phyloP scores from a whole-genome alignment of 2,888 invertebrate genomes.

The Ennomos fuscantarius region DNA sequence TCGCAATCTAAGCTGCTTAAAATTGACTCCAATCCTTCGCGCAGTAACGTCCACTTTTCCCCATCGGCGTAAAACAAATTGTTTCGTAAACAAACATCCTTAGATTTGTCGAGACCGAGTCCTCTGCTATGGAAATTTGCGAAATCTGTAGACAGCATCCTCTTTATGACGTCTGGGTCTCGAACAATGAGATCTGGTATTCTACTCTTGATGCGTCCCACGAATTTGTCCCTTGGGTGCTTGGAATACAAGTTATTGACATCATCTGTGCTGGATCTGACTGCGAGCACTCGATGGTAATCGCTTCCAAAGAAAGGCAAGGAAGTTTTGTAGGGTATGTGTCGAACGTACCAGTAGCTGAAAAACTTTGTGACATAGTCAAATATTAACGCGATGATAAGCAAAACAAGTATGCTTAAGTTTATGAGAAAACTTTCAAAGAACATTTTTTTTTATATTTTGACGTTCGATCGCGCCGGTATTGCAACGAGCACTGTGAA shows the following conservation, averaged over 20 bases:
- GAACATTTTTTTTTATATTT: constrained; percentile 61
- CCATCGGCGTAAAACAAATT: constrained; percentile 81
- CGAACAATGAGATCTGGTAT: constrained; percentile 78
- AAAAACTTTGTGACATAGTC: constrained; percentile 80
- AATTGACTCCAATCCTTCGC: constrained; percentile 67
- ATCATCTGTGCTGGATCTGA: constrained; percentile 69
- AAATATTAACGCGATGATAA: constrained; percentile 68
- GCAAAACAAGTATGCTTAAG: constrained; percentile 55
- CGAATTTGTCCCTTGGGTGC: constrained; percentile 67
- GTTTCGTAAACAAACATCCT: constrained; percentile 83
- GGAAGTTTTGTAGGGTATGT: constrained; percentile 68
- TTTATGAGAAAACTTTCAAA: constrained; percentile 79
- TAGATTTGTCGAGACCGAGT: constrained; percentile 79
- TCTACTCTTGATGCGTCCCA: constrained; percentile 73
- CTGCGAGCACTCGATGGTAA: constrained; percentile 68
- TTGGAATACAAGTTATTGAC: constrained; percentile 63
- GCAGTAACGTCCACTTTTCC: constrained; percentile 77
- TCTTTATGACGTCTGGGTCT: constrained; percentile 73
- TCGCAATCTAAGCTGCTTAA: constrained; percentile 62
- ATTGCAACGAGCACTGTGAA: constrained; percentile 61
- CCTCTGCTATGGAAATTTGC: constrained; percentile 80
- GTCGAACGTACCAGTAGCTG: constrained; percentile 79
- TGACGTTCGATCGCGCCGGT: constrained; percentile 63
- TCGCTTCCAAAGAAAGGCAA: constrained; percentile 75
- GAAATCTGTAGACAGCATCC: constrained; percentile 77